Evolutionary conservation across 2,797 vertebrate species (phyloP), one percentile per base, ranked within the genome.

Genomic region (Gambelia wislizenii): DNA sequence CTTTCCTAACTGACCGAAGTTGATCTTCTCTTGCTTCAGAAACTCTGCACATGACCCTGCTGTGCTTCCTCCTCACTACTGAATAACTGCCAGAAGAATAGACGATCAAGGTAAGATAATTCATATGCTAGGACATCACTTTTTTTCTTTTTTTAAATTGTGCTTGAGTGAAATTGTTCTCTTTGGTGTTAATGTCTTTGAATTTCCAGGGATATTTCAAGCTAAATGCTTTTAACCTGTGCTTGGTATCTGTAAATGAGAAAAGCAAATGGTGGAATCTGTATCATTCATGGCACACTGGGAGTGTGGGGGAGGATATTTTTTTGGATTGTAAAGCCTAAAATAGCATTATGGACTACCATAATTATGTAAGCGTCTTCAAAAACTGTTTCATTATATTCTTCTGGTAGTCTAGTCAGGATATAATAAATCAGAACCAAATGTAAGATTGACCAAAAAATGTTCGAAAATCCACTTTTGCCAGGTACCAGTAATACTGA

Each of bases 141-240:
- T 2, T 54, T 8, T 22, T 30, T 70, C 12, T 52, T 20, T 10
- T 61, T 69, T 77, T 18, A 7, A 49, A 22, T 56, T 89, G 12
- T 64, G 44, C 78, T 75, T 82, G 70, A 80, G 54, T 67, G n/a
- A 82, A 83, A 86, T 86, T 86, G 30, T 54, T 25, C n/a, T 80
- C 36, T 86, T 82, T n/a, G 6, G 44, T 54, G 39, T 89, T 89
- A 82, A 89, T 13, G 69, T 42, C n/a, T 82, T 86, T 49, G 42
- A 77, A 39, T 86, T 49, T 64, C 83, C 52, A 88, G 52, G 8
- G 7, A 61, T 13, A 20, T 77, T 49, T 85, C 39, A 77, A 42
- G 13, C 70, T 13, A 25, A 52, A 18, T 77, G 49, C 70, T 72
- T 81, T 83, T 44, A 82, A 86, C 14, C 64, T 1, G 76, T 59